phyloP scores from a whole-genome alignment of 2,888 invertebrate species.

The Oligia latruncula region DNA sequence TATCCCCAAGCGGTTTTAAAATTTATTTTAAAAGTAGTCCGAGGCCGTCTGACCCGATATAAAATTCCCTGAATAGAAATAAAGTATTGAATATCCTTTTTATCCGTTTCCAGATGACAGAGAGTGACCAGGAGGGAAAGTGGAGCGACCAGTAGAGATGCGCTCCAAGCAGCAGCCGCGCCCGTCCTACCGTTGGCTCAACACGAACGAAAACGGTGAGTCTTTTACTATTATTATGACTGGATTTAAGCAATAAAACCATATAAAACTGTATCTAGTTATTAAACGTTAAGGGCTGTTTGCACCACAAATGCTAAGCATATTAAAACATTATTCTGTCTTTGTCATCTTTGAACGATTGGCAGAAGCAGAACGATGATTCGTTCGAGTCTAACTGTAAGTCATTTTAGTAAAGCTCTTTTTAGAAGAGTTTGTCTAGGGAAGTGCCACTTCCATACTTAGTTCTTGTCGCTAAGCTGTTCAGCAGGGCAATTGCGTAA shows the following conservation, averaged over 20 bases:
- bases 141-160: slow-evolving; percentile 88
- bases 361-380: too few species aligned
- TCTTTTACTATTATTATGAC: slow-evolving; percentile 27
- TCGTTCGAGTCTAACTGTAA: too few species aligned
- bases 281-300: too few species aligned
- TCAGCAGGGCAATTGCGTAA: too few species aligned
- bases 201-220: slow-evolving; percentile 91
- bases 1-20: background rate
- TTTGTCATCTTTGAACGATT: too few species aligned
- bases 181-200: slow-evolving; percentile 92
- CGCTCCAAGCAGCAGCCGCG: slow-evolving; percentile 93
- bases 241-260: background rate
- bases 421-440: background rate
- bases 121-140: slow-evolving; percentile 73
- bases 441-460: too few species aligned
- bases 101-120: slow-evolving; percentile 79
- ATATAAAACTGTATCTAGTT: too few species aligned
- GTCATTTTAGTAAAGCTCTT: background rate
- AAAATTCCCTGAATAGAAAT: background rate
- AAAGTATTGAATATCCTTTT: background rate
- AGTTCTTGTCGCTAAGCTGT: background rate
- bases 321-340: too few species aligned
- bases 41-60: background rate
- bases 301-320: too few species aligned
- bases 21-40: background rate